These are phyloP conservation scores for Philereme vetulata DNA, from an alignment of 2,888 invertebrate species.

Conservation along the genomic window DNA sequence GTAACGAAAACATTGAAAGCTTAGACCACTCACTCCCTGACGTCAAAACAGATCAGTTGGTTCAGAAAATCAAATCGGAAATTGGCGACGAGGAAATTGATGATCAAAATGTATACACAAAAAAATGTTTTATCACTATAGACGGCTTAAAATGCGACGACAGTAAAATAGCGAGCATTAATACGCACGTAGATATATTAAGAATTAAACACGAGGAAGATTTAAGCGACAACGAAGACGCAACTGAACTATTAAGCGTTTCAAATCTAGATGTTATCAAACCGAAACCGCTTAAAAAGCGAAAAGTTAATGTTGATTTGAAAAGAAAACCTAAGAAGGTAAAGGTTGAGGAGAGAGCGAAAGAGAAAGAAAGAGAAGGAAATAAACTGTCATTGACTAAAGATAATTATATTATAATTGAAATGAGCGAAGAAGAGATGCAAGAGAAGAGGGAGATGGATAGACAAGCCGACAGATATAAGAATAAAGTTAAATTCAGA, in stretches of 20 bases:
- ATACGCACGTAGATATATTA: slow-evolving; percentile 2
- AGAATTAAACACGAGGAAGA: slow-evolving; percentile 19
- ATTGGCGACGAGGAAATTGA: not conserved
- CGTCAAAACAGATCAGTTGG: slow-evolving; percentile 1
- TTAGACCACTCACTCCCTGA: not conserved
- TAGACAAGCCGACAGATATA: slow-evolving; percentile 23
- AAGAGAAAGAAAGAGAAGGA: not conserved
- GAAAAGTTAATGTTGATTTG: not conserved
- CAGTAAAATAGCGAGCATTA: not conserved
- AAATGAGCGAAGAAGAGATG: slow-evolving; percentile 25
- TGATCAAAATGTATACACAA: not conserved
- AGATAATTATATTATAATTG: slow-evolving; percentile 21
- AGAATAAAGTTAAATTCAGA: slow-evolving; percentile 23
- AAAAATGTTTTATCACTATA: not conserved
- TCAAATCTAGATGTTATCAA: not conserved
- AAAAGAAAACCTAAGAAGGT: slow-evolving; percentile 6
- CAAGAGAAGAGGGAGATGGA: slow-evolving; percentile 13
- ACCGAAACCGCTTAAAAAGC: not conserved
- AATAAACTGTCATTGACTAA: slow-evolving; percentile 8
- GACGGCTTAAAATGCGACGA: slow-evolving; percentile 4
- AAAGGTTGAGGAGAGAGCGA: not conserved
- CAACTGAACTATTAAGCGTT: slow-evolving; percentile 5
- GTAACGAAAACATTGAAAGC: slow-evolving; percentile 5
- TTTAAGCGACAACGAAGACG: slow-evolving; percentile 7
- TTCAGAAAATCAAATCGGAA: slow-evolving; percentile 13